Evolutionary conservation across 2,888 invertebrate species (phyloP), one percentile per base, ranked within the genome.

Genomic region (Eristalis intricaria): DNA sequence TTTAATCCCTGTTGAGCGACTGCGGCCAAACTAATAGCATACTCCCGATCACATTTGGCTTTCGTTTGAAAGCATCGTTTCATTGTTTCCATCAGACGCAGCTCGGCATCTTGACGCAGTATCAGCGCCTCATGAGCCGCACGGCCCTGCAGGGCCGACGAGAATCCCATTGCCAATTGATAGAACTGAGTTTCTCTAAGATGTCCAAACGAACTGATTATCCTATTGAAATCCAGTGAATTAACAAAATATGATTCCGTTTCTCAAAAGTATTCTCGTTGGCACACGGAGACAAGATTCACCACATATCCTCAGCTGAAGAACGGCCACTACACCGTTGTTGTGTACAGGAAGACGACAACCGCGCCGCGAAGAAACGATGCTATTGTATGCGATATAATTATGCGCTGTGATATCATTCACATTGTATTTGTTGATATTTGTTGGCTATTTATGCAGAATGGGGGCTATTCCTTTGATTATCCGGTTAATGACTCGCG

Each of bases 31-130:
- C 97, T 96, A 50, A 96, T 94, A 1, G 98, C 97, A 93, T 99
- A 99, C 91, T 99, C 98, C 89, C 97, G 95, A 93, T 99, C 99
- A 91, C 97, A 97, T 93, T 98, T 97, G 92, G 98, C 96, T 94
- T 98, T 97, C 89, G 96, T 95, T 89, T 96, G 95, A 79, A 99
- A 95, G 90, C 98, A 97, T 88, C 98, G 94, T 91, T 97, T 96
- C 96, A 99, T 98, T 89, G 96, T 96, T 92, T 99, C 99, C 94
- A 99, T 95, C 66, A 99, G 95, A 89, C 97, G 95, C 81, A 99
- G 94, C 94, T 99, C 99, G 23, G 98, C 97, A 92, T 99, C 98
- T 93, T 98, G 98, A 76, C 98, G 95, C 85, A 96, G 95, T 90
- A 98, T 94, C 90, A 99, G 94, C 89, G 98, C 98, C 93, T 98